Evolutionary conservation across 2,113 vertebrate species (phyloP).

Genomic region (Lamprologus speciosus): DNA sequence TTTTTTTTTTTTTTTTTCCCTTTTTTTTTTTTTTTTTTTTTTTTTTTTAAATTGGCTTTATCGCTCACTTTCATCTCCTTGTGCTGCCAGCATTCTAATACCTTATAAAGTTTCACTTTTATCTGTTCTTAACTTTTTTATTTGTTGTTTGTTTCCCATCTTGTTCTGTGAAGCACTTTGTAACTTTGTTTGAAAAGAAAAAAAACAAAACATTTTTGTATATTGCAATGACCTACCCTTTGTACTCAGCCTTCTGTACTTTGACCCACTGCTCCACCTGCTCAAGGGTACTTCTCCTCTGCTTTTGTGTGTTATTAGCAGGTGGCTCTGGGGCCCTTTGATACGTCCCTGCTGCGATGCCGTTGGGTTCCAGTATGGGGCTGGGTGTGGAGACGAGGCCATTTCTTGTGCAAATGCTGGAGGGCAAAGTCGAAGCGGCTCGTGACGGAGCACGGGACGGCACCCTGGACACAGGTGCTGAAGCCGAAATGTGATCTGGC

Average conservation of each 20-base stretch:
- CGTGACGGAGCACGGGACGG: constrained; percentile 65
- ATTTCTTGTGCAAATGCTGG: constrained; percentile 71
- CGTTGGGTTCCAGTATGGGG: constrained; percentile 83
- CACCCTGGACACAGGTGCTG: constrained; percentile 61
- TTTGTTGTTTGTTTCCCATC: neutral
- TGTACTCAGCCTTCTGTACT: constrained; percentile 81
- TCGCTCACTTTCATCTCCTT: neutral
- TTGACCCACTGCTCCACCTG: constrained; percentile 91
- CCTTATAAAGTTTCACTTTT: neutral
- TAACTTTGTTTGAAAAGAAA: neutral
- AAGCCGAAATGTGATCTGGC: constrained; percentile 33
- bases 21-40: too few relatives aligned
- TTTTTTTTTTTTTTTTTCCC: too few relatives aligned
- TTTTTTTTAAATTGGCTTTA: neutral
- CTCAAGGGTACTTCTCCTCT: constrained; percentile 79
- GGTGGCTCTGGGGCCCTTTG: constrained; percentile 70
- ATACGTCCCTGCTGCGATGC: constrained; percentile 71
- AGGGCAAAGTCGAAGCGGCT: constrained; percentile 57
- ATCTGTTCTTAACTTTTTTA: neutral
- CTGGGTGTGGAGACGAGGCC: constrained; percentile 68
- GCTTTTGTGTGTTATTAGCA: constrained; percentile 63
- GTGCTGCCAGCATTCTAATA: neutral
- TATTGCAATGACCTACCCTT: constrained; percentile 72
- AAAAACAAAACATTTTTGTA: neutral
- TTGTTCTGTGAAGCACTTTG: neutral